Conservation (phyloP, 2,888 invertebrate species). For the Dolichomitus sp. region DNA sequence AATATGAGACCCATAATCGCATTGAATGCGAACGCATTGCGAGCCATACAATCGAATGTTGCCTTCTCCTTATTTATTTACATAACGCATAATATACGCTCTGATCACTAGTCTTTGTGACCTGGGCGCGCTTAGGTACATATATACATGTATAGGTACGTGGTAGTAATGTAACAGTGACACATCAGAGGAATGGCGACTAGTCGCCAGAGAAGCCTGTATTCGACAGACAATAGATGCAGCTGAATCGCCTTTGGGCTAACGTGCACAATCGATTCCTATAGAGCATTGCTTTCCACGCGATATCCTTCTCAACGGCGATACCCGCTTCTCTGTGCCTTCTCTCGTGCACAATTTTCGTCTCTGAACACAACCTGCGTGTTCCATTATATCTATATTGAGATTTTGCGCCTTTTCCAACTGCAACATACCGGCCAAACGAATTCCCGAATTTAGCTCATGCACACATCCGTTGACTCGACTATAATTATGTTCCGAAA, state of each 20-base stretch:
- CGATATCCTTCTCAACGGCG: slow-evolving; percentile 65
- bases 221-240: slow-evolving; percentile 73
- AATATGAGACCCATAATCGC: slow-evolving; percentile 17
- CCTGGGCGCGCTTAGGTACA: neutral
- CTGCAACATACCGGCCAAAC: slow-evolving; percentile 3
- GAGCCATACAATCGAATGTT: slow-evolving; percentile 11
- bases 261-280: slow-evolving; percentile 68
- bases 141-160: no score
- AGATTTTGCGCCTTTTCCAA: slow-evolving; percentile 15
- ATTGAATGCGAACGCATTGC: slow-evolving; percentile 12
- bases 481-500: neutral
- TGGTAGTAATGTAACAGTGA: slow-evolving; percentile 1
- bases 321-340: slow-evolving; percentile 54
- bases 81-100: slow-evolving; percentile 39
- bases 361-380: neutral
- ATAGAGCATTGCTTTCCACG: slow-evolving; percentile 66
- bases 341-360: slow-evolving; percentile 35
- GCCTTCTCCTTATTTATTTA: slow-evolving; percentile 22
- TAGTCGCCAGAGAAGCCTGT: slow-evolving; percentile 52
- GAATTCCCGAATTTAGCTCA: neutral
- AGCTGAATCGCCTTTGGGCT: slow-evolving; percentile 69
- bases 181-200: slow-evolving; percentile 37
- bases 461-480: slow-evolving; percentile 4
- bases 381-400: slow-evolving; percentile 1
- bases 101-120: neutral